A percentile compares a stretch with the other conserved stretches of the same genome.
Evolutionary conservation across 1,140 invertebrate genomes (phyloP).

Genomic region (Heliconius congener): DNA sequence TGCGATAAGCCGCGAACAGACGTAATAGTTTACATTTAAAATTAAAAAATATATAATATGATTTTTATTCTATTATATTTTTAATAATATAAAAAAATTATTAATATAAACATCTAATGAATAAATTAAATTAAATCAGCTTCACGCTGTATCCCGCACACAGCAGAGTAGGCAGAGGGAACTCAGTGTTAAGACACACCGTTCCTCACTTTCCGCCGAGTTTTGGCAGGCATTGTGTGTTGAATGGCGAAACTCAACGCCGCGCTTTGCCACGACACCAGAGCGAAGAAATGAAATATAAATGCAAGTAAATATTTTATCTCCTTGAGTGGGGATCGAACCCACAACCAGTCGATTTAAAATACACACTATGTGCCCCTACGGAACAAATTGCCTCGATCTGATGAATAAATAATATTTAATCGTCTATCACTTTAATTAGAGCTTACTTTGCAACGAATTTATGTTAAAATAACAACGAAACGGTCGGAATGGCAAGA

Average conservation of each 20-base stretch:
- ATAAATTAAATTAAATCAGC: slow-evolving; percentile 6
- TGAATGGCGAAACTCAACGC: too few relatives aligned
- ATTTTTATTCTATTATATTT: background rate
- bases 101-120: slow-evolving; percentile 9
- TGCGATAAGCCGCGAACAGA: background rate
- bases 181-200: too few relatives aligned
- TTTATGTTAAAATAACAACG: slow-evolving; percentile 72
- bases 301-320: too few relatives aligned
- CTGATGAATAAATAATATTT: slow-evolving; percentile 43
- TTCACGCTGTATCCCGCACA: too few relatives aligned
- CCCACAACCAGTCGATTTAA: too few relatives aligned
- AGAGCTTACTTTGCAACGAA: slow-evolving; percentile 62
- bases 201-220: too few relatives aligned
- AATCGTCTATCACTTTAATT: slow-evolving; percentile 64
- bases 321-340: too few relatives aligned
- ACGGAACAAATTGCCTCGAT: background rate
- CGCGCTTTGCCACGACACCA: too few relatives aligned
- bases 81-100: background rate
- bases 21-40: background rate
- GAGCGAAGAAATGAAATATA: too few relatives aligned
- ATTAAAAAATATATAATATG: background rate
- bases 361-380: too few relatives aligned
- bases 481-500: slow-evolving; percentile 60
- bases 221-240: too few relatives aligned
- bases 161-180: too few relatives aligned